These are phyloP conservation scores for Unio pictorum DNA, from an alignment of 2,888 invertebrate species.

Conservation along the genomic window DNA sequence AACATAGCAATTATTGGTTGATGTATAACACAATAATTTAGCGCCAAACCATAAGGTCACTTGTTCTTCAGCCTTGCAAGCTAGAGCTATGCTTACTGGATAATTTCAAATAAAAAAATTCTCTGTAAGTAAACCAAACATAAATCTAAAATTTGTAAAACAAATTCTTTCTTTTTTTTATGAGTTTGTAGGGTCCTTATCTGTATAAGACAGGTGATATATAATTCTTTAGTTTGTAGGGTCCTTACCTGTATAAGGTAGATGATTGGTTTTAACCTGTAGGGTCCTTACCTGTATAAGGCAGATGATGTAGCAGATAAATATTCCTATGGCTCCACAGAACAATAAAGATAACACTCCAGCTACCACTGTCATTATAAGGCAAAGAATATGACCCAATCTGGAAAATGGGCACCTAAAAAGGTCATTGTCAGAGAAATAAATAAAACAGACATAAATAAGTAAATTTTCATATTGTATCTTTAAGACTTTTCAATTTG, in stretches of 20 bases:
- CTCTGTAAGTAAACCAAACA: no score
- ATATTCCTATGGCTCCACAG: constrained; percentile 44
- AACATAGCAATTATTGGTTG: no score
- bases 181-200: constrained; percentile 16
- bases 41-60: no score
- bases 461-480: no score
- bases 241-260: no score
- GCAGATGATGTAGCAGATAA: constrained; percentile 34
- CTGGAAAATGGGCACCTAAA: constrained; percentile 25
- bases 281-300: constrained; percentile 36
- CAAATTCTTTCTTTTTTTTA: neutral
- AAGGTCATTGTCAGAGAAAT: neutral
- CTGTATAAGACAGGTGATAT: constrained; percentile 35
- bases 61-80: no score
- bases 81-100: no score
- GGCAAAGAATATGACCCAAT: constrained; percentile 13
- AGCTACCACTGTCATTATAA: constrained; percentile 25
- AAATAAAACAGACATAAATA: no score
- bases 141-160: no score
- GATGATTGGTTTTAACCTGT: neutral
- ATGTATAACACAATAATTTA: no score
- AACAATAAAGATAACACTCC: constrained; percentile 27
- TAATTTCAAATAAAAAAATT: no score
- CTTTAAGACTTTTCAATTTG: no score
- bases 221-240: constrained; percentile 7